Evolutionary conservation across 1,140 invertebrate species (phyloP).

Genomic region (Hermetia illucens): DNA sequence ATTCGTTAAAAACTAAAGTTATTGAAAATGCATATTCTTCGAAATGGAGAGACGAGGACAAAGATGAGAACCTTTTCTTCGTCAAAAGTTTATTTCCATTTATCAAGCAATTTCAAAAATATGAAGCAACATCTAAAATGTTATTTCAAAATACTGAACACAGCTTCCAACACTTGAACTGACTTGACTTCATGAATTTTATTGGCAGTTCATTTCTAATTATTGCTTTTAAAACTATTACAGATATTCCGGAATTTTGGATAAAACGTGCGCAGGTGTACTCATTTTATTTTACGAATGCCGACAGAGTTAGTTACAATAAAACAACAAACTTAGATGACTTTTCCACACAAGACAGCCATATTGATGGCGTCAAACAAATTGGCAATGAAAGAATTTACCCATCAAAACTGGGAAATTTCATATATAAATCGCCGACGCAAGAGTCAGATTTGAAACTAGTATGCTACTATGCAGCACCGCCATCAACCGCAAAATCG

Average conservation of each 20-base stretch:
- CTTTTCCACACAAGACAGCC: too few species aligned
- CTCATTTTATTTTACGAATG: conserved; percentile 6
- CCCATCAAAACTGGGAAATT: not conserved
- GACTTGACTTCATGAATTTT: too few species aligned
- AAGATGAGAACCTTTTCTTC: too few species aligned
- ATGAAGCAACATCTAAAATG: too few species aligned
- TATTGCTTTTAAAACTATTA: not conserved
- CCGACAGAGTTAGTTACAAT: not conserved
- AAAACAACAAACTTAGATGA: conserved; percentile 3
- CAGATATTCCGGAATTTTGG: conserved; percentile 5
- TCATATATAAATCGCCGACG: not conserved
- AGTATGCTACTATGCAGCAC: conserved; percentile 53
- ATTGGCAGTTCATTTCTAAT: too few species aligned
- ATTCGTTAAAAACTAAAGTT: too few species aligned
- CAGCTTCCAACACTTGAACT: too few species aligned
- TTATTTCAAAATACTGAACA: too few species aligned
- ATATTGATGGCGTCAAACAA: conserved; percentile 1
- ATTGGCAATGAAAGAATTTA: conserved; percentile 1
- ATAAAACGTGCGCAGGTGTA: conserved; percentile 5
- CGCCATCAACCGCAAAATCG: conserved; percentile 13
- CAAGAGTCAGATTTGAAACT: conserved; percentile 18
- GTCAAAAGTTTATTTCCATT: too few species aligned
- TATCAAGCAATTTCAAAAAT: conserved; percentile 1
- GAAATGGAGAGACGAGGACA: too few species aligned
- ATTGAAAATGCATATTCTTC: too few species aligned